Percentiles rank a stretch among this genome's conserved stretches.
Evolutionary conservation across 2,888 invertebrate genomes (phyloP).

Genomic region (Plemyria rubiginata): DNA sequence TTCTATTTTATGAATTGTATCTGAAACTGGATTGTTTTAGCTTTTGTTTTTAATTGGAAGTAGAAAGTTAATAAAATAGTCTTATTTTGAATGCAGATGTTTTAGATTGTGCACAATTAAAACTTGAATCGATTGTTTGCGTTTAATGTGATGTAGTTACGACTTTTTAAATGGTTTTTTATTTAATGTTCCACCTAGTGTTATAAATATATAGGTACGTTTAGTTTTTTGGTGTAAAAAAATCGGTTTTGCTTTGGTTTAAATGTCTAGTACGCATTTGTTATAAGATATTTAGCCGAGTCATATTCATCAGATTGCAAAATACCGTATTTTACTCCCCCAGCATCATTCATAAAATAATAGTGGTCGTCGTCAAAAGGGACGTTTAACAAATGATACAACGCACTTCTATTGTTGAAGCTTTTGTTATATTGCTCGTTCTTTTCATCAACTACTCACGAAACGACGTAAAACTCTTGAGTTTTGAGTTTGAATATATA

Average conservation of each 20-base stretch:
- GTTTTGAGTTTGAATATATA: constrained; percentile 19
- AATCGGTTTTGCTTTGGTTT: too few species aligned
- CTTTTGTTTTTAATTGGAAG: constrained; percentile 35
- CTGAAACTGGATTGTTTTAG: constrained; percentile 71
- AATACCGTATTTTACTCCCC: constrained; percentile 64
- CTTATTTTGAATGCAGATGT: background rate
- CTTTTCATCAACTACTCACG: constrained; percentile 50
- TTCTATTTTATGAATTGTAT: constrained; percentile 73
- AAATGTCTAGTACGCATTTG: background rate
- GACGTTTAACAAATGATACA: constrained; percentile 84
- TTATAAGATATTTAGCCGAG: constrained; percentile 30
- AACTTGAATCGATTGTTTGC: too few species aligned
- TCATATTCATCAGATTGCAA: constrained; percentile 57
- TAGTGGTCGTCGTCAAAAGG: constrained; percentile 81
- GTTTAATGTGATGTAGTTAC: too few species aligned
- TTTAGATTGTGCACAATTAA: background rate
- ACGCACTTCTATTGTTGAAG: constrained; percentile 79
- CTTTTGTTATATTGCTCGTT: constrained; percentile 78
- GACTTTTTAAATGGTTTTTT: too few species aligned
- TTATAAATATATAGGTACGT: too few species aligned
- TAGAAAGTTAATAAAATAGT: background rate
- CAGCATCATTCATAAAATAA: constrained; percentile 81
- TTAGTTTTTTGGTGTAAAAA: too few species aligned
- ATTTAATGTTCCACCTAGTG: too few species aligned
- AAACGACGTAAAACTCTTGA: constrained; percentile 50